Percentiles rank a stretch among this genome's conserved stretches.
Conservation (phyloP, 2,888 invertebrate genomes). For the Neria commutata region DNA sequence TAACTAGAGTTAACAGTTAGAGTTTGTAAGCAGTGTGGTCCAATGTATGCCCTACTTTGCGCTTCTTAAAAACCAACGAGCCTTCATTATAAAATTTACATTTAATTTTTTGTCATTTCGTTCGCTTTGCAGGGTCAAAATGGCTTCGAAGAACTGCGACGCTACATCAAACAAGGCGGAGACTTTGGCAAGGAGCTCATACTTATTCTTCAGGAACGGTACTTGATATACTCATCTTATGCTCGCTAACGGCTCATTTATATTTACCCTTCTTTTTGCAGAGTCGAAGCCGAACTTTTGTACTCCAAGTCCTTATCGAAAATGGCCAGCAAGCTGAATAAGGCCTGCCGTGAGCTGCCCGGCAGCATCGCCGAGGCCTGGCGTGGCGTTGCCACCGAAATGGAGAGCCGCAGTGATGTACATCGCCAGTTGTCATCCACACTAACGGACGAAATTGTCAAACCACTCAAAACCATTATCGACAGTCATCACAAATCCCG, state of each 20-base stretch:
- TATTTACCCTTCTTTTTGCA: slow-evolving; percentile 53
- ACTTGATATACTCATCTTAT: slow-evolving; percentile 31
- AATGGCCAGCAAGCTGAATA: slow-evolving; percentile 82
- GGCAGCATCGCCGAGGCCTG: slow-evolving; percentile 87
- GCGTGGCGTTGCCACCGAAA: slow-evolving; percentile 89
- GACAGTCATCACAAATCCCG: slow-evolving; percentile 75
- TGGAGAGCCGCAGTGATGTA: slow-evolving; percentile 89
- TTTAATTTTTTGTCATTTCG: neutral
- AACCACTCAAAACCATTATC: slow-evolving; percentile 78
- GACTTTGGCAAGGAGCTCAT: slow-evolving; percentile 94
- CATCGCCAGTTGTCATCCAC: slow-evolving; percentile 83
- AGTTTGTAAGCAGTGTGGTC: slow-evolving; percentile 18
- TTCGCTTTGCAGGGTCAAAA: slow-evolving; percentile 78
- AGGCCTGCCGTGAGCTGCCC: slow-evolving; percentile 79
- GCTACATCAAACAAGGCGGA: slow-evolving; percentile 92
- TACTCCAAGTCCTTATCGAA: slow-evolving; percentile 91
- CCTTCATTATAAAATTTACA: neutral
- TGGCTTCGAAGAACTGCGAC: slow-evolving; percentile 90
- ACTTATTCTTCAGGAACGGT: slow-evolving; percentile 91
- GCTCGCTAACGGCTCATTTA: neutral
- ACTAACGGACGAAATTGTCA: slow-evolving; percentile 85
- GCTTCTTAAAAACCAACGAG: too few relatives aligned
- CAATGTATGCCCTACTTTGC: neutral
- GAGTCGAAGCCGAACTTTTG: slow-evolving; percentile 87
- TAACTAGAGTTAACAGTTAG: neutral